Evolutionary conservation across 2,113 vertebrate species (phyloP).

Genomic region (Crotalus viridis): DNA sequence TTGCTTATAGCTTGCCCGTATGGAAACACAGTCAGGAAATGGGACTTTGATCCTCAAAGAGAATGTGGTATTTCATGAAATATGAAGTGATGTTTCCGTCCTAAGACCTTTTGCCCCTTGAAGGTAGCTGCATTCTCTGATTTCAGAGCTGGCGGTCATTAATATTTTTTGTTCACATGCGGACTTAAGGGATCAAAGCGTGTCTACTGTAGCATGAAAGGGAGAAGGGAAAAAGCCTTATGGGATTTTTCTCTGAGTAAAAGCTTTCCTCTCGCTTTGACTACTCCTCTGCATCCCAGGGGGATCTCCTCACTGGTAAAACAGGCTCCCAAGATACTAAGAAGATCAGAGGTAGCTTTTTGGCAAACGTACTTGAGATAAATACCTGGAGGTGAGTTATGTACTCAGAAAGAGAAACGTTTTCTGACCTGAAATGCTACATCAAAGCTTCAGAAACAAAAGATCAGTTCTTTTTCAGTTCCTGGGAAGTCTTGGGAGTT

Average conservation of each 20-base stretch:
- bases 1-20: conserved; percentile 36
- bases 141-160: conserved; percentile 37
- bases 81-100: not conserved
- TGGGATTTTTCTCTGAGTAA: conserved; percentile 21
- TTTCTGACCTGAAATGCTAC: not conserved
- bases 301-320: not conserved
- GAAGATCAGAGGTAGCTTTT: conserved; percentile 33
- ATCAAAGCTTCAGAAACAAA: not conserved
- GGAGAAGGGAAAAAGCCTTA: conserved; percentile 18
- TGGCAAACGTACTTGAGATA: conserved; percentile 12
- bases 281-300: conserved; percentile 21
- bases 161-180: conserved; percentile 31
- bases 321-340: not conserved
- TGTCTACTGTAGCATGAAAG: conserved; percentile 19
- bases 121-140: not conserved
- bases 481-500: not conserved
- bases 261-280: not conserved
- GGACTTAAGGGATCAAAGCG: conserved; percentile 30
- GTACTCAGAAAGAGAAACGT: not conserved
- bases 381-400: not conserved
- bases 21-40: conserved; percentile 11
- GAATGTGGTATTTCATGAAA: conserved; percentile 19
- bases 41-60: not conserved
- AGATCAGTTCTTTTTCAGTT: not conserved
- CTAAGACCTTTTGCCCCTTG: not conserved